These are phyloP conservation scores for Yponomeuta plumbellus DNA, from an alignment of 2,888 invertebrate species.

Conservation along the genomic window DNA sequence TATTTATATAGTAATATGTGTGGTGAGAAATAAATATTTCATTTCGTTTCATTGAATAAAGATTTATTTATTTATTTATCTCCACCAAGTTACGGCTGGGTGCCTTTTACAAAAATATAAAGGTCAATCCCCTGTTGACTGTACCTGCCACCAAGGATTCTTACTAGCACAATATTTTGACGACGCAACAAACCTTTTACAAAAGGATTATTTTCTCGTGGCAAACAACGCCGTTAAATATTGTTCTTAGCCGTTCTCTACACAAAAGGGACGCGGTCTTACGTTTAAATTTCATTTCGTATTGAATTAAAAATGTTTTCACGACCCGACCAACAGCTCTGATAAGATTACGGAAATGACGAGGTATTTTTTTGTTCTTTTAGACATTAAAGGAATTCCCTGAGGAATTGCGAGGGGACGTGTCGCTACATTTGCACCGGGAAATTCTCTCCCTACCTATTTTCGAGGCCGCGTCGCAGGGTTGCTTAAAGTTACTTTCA, in stretches of 20 bases:
- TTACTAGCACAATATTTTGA: not conserved
- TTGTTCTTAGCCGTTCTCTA: not conserved
- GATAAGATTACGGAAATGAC: not conserved
- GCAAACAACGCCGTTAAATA: not conserved
- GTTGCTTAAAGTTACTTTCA: slow-evolving; percentile 93
- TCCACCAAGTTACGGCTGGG: too few relatives aligned
- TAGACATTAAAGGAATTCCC: slow-evolving; percentile 97
- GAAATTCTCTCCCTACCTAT: slow-evolving; percentile 96
- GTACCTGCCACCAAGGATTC: too few relatives aligned
- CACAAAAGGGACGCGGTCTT: slow-evolving; percentile 1
- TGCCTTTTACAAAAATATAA: too few relatives aligned
- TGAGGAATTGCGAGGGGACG: slow-evolving; percentile 95
- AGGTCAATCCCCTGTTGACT: too few relatives aligned
- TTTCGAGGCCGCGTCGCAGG: slow-evolving; percentile 96
- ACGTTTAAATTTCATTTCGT: not conserved
- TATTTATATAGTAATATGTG: too few relatives aligned
- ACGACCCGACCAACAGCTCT: not conserved
- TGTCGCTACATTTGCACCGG: slow-evolving; percentile 95
- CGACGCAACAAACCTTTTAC: not conserved
- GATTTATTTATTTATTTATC: too few relatives aligned
- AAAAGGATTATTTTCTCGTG: slow-evolving; percentile 8
- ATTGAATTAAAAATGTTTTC: slow-evolving; percentile 4
- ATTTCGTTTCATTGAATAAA: too few relatives aligned
- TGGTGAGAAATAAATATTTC: too few relatives aligned
- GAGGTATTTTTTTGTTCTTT: slow-evolving; percentile 32